Conservation (phyloP, 1,140 invertebrate genomes). For the Chelonus insularis region DNA sequence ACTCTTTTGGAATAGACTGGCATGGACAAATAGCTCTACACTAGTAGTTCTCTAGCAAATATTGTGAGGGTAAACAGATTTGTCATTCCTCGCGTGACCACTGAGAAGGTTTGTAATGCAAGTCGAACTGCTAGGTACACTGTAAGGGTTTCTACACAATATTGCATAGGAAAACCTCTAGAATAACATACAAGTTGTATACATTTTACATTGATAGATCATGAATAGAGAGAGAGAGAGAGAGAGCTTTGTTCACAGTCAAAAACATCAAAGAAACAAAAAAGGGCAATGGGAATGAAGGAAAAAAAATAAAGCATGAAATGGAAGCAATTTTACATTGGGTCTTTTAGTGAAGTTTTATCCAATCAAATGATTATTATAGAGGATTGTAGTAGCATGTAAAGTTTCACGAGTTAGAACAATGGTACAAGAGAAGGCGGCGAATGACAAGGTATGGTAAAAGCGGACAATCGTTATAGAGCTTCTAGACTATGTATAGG, state of each 20-base stretch:
- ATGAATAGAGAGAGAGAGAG: too few species aligned
- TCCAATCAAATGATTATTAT: too few species aligned
- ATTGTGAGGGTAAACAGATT: constrained; percentile 44
- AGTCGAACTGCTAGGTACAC: background rate
- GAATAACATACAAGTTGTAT: too few species aligned
- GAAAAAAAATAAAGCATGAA: too few species aligned
- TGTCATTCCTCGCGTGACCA: constrained; percentile 39
- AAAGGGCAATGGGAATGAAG: too few species aligned
- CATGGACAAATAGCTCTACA: constrained; percentile 35
- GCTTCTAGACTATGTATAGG: background rate
- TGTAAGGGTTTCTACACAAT: background rate
- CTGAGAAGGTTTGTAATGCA: constrained; percentile 17
- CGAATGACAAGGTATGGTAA: background rate
- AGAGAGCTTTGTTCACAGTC: too few species aligned
- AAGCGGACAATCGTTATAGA: constrained; percentile 11
- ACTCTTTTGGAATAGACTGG: constrained; percentile 17
- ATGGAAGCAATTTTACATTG: too few species aligned
- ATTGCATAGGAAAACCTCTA: too few species aligned
- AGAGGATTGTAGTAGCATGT: background rate
- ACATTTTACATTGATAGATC: too few species aligned
- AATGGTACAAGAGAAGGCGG: background rate
- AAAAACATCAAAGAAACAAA: too few species aligned
- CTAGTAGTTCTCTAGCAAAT: constrained; percentile 28
- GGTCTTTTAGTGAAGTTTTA: too few species aligned
- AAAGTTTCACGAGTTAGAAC: background rate